These are phyloP conservation scores for Parazoanthus darwini DNA, from an alignment of 92 coral and sea anemone species.

Conservation along the genomic window DNA sequence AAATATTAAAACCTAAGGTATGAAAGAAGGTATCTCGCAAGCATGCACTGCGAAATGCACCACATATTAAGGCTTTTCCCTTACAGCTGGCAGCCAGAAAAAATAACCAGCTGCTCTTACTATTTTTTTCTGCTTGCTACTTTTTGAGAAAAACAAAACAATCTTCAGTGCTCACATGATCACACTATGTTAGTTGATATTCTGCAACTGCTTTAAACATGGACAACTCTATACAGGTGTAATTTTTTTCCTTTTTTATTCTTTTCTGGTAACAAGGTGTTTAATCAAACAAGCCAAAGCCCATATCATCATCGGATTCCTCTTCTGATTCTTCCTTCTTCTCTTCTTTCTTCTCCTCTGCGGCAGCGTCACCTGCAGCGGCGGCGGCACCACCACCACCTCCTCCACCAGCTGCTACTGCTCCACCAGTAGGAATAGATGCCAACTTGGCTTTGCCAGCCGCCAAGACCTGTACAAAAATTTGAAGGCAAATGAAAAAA, in stretches of 20 bases:
- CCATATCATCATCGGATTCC: slow-evolving; percentile 99
- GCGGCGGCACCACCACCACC: slow-evolving; percentile 63
- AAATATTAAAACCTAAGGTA: no score
- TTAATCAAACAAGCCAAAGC: slow-evolving; percentile 98
- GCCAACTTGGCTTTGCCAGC: slow-evolving; percentile 90
- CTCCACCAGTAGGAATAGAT: slow-evolving; percentile 94
- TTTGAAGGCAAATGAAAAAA: no score
- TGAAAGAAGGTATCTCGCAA: no score
- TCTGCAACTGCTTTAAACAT: not conserved
- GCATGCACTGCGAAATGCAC: no score
- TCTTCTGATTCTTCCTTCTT: slow-evolving; percentile 87
- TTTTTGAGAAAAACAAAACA: no score
- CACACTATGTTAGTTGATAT: no score
- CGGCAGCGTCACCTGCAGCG: slow-evolving; percentile 59
- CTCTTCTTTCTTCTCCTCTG: slow-evolving; percentile 70
- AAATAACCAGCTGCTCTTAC: no score
- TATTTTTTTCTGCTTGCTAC: no score
- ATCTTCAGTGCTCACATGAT: no score
- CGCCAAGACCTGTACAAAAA: slow-evolving; percentile 63
- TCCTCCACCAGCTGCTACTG: slow-evolving; percentile 65
- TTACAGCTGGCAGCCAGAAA: no score
- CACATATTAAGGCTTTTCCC: no score
- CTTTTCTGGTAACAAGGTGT: slow-evolving; percentile 12
- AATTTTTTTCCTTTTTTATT: slow-evolving; percentile 30
- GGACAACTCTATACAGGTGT: not conserved